Evolutionary conservation across 2,797 vertebrate species (phyloP).

Genomic region (Austrolebias charrua): DNA sequence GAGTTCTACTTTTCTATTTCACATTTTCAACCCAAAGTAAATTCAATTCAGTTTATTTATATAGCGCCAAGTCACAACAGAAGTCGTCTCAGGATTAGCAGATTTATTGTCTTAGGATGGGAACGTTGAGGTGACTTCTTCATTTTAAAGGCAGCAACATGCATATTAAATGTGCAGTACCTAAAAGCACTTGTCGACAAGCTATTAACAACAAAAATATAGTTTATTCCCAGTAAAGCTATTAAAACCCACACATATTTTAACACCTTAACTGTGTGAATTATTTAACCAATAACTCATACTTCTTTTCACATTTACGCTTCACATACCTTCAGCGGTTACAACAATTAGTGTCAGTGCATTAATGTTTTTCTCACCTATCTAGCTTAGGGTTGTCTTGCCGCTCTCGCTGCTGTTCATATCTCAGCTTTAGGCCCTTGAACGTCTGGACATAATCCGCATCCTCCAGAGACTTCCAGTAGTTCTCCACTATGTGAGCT

Average conservation of each 20-base stretch:
- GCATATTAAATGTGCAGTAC: too few species aligned
- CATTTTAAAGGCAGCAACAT: too few species aligned
- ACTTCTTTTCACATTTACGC: background rate
- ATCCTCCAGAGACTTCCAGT: conserved; percentile 98
- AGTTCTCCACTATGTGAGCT: conserved; percentile 98
- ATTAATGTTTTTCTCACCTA: conserved; percentile 80
- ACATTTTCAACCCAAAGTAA: too few species aligned
- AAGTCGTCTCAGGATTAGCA: too few species aligned
- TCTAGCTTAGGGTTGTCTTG: conserved; percentile 99
- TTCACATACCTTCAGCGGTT: conserved; percentile 1
- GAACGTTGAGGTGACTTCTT: too few species aligned
- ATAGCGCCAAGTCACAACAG: too few species aligned
- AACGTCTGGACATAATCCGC: conserved; percentile 98
- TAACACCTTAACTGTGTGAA: background rate
- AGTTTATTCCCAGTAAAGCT: background rate
- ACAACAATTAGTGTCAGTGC: background rate
- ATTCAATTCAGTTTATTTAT: too few species aligned
- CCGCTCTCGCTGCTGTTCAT: conserved; percentile 96
- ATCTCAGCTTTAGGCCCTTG: conserved; percentile 96
- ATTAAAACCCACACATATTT: background rate
- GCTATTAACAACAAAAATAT: background rate
- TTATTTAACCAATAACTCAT: background rate
- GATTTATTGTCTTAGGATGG: too few species aligned
- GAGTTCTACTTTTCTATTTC: too few species aligned
- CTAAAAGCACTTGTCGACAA: too few species aligned